A percentile compares a stretch with the other conserved stretches of the same genome.
Conservation (phyloP, 2,797 vertebrate genomes). For the Notoglanidium macrostoma region DNA sequence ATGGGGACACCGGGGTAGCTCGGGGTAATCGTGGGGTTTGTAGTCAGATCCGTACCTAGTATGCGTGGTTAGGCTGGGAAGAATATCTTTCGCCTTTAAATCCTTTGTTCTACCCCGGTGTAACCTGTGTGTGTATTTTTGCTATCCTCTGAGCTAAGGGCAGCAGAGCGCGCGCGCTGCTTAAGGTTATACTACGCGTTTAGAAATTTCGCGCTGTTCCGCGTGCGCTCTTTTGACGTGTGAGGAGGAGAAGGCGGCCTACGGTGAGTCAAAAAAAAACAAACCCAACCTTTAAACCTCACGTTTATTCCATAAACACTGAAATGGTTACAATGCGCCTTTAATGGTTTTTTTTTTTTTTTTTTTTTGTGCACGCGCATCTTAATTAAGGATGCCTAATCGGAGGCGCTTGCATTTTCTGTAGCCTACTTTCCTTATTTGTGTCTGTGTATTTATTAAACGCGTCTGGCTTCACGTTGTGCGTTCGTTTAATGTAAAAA, state of each 20-base stretch:
- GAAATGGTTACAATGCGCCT: background rate
- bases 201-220: background rate
- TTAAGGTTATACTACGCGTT: background rate
- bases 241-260: background rate
- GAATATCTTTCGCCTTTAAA: background rate
- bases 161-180: background rate
- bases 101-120: background rate
- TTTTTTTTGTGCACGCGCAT: background rate
- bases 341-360: background rate
- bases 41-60: background rate
- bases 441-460: background rate
- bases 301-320: background rate
- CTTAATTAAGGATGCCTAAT: background rate
- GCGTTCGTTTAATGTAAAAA: background rate
- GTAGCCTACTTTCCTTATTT: background rate
- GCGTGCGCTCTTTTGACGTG: slow-evolving; percentile 2
- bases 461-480: background rate
- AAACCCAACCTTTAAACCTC: background rate
- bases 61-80: slow-evolving; percentile 63
- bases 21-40: slow-evolving; percentile 59
- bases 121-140: no score
- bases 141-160: background rate
- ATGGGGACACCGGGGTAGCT: slow-evolving; percentile 63
- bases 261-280: background rate
- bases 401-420: background rate